Conservation (phyloP, 2,888 invertebrate species). For the Amblyjoppa proteus region DNA sequence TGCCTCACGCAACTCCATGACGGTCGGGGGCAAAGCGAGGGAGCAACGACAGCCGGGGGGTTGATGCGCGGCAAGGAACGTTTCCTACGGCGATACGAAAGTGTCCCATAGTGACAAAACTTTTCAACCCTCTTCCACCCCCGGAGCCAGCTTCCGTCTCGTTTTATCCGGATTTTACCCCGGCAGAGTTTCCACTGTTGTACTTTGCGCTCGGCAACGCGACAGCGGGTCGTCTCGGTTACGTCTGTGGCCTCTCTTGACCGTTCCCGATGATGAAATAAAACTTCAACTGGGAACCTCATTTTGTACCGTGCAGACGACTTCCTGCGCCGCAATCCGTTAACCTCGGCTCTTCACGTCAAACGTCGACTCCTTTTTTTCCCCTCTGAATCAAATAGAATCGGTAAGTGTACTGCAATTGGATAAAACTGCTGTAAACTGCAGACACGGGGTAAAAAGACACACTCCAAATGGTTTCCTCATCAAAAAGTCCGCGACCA, state of each 20-base stretch:
- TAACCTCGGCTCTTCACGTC: not conserved
- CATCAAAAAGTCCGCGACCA: too few relatives aligned
- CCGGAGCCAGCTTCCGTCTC: conserved; percentile 45
- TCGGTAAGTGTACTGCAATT: not conserved
- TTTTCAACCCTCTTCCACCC: conserved; percentile 51
- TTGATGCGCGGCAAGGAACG: conserved; percentile 49
- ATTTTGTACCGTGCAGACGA: not conserved
- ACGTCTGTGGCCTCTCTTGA: conserved; percentile 21
- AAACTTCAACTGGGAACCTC: not conserved
- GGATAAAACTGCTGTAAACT: not conserved
- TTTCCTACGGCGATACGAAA: conserved; percentile 57
- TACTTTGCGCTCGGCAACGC: conserved; percentile 5
- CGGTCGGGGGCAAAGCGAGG: not conserved
- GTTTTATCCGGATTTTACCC: conserved; percentile 57
- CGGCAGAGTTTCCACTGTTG: conserved; percentile 35
- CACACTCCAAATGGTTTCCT: too few relatives aligned
- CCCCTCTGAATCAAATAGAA: not conserved
- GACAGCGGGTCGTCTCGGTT: conserved; percentile 35
- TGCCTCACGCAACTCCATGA: conserved; percentile 36
- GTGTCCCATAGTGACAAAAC: conserved; percentile 63
- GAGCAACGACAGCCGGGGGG: conserved; percentile 19
- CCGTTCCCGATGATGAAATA: conserved; percentile 36
- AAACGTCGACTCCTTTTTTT: not conserved
- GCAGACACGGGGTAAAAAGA: too few relatives aligned
- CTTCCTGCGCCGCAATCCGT: not conserved